These are phyloP conservation scores for Neoitamus cyanurus DNA, from an alignment of 2,888 invertebrate genomes.

Conservation along the genomic window DNA sequence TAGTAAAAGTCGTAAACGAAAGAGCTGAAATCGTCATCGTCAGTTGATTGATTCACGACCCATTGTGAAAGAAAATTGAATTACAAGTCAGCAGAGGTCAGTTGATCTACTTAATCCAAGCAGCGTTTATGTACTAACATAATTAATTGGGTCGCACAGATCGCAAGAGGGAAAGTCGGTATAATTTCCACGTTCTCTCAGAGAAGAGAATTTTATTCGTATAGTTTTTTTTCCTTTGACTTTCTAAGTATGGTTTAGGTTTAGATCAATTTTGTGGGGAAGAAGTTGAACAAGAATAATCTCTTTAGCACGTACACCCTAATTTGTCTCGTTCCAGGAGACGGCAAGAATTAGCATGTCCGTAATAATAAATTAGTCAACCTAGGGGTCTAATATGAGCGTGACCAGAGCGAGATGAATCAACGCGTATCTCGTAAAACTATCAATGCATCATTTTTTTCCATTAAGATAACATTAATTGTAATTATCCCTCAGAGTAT, in stretches of 20 bases:
- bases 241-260: not conserved
- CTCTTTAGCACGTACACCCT: not conserved
- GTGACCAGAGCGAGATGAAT: not conserved
- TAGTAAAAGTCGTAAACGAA: not conserved
- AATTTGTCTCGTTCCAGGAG: not conserved
- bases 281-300: not conserved
- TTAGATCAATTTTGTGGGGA: not conserved
- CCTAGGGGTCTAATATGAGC: not conserved
- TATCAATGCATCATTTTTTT: no score
- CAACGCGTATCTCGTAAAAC: no score
- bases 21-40: not conserved
- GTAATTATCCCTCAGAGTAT: no score
- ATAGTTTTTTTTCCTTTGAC: not conserved
- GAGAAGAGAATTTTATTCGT: not conserved
- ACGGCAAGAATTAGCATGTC: not conserved
- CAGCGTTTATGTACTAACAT: not conserved
- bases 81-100: not conserved
- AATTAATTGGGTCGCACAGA: not conserved
- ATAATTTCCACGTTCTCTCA: not conserved
- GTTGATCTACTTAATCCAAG: not conserved
- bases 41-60: not conserved
- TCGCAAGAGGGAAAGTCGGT: not conserved
- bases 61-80: not conserved
- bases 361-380: not conserved
- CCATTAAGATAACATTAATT: no score